A percentile compares a stretch with the other conserved stretches of the same genome.
phyloP scores from a whole-genome alignment of 2,888 invertebrate genomes.

The Phyllotreta cruciferae region DNA sequence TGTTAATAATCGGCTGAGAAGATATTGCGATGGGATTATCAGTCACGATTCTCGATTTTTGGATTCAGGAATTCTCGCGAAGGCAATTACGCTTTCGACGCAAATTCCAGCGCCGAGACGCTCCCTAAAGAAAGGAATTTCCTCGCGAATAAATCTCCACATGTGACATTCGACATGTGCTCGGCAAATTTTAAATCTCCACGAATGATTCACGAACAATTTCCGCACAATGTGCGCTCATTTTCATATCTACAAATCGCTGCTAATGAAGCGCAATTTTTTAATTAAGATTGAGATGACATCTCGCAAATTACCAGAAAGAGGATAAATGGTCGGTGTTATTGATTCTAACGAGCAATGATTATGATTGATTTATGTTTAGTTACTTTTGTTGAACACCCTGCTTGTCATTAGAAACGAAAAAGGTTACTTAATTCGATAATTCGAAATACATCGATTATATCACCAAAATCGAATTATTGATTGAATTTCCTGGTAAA shows the following conservation, averaged over 20 bases:
- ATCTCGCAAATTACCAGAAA: background rate
- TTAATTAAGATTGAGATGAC: constrained; percentile 18
- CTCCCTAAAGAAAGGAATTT: background rate
- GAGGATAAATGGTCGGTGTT: background rate
- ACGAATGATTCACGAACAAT: constrained; percentile 10
- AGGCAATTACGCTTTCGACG: background rate
- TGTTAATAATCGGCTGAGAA: background rate
- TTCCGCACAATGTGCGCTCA: constrained; percentile 5
- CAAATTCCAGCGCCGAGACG: constrained; percentile 15
- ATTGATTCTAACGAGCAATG: background rate
- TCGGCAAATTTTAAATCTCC: constrained; percentile 7
- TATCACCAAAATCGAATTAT: constrained; percentile 5
- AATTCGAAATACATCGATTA: background rate
- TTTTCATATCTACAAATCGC: constrained; percentile 9
- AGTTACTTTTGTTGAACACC: no score
- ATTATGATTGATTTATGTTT: no score
- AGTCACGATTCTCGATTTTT: background rate
- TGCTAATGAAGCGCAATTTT: constrained; percentile 21
- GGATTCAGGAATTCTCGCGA: background rate
- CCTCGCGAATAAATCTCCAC: background rate
- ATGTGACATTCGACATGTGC: constrained; percentile 8
- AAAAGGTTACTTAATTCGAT: no score
- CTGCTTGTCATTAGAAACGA: no score
- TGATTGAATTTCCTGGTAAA: constrained; percentile 3
- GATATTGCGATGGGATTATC: background rate